These are phyloP conservation scores for Galaxias olidus DNA, from an alignment of 2,797 vertebrate genomes.

Conservation along the genomic window DNA sequence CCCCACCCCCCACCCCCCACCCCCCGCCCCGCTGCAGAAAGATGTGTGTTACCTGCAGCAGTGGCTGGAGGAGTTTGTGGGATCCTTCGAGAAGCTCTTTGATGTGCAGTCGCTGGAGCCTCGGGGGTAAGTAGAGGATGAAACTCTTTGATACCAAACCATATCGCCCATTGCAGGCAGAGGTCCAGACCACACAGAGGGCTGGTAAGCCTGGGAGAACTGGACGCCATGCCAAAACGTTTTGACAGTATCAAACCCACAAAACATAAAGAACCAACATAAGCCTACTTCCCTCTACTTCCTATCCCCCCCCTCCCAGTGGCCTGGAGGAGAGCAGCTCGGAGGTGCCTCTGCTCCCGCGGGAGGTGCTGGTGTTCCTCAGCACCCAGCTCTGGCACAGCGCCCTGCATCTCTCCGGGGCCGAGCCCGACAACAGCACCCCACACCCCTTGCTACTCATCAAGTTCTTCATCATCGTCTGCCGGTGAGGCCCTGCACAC, in stretches of 20 bases:
- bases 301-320: neutral
- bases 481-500: constrained; percentile 77
- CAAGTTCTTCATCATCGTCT: constrained; percentile 93
- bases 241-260: no score
- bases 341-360: constrained; percentile 86
- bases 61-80: constrained; percentile 91
- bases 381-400: constrained; percentile 81
- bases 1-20: no score
- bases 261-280: no score
- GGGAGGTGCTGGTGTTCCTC: constrained; percentile 83
- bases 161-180: neutral
- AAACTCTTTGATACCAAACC: neutral
- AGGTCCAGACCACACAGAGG: no score
- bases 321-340: constrained; percentile 85
- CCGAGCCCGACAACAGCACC: constrained; percentile 60
- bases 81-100: constrained; percentile 87
- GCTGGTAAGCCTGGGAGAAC: no score
- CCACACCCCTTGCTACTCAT: constrained; percentile 86
- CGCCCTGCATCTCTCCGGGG: constrained; percentile 65
- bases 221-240: no score
- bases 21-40: constrained; percentile 75
- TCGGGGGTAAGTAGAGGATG: constrained; percentile 76
- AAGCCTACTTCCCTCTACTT: constrained; percentile 3
- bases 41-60: constrained; percentile 90
- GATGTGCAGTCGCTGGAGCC: constrained; percentile 86